Evolutionary conservation across 2,797 vertebrate species (phyloP), one percentile per base, ranked within the genome.

Genomic region (Sebastes minor): DNA sequence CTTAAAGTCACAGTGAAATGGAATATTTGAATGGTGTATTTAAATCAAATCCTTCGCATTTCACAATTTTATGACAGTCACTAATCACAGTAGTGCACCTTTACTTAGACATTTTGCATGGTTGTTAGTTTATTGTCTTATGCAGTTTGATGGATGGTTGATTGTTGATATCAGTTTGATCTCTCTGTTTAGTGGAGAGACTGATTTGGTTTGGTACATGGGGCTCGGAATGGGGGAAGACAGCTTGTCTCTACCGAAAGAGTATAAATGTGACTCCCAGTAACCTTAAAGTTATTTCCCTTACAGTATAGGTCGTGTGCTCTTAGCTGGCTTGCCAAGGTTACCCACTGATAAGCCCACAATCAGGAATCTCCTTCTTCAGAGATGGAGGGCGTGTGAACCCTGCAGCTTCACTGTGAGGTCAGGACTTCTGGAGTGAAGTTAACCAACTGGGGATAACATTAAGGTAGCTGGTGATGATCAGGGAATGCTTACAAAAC

Each of bases 1-100:
- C 18, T n/a, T 20, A 0, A 52, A 52, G 18, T 49, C 46, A 0
- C 46, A 52, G 46, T 0, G 46, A 52, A 52, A 52, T 0, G 2
- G 1, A 52, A 52, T n/a, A 52, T 52, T 52, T 52, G 46, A 52
- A 0, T 1, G 8, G 46, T 52, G 46, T 52, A 52, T 52, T 20
- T 49, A 49, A 49, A 49, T 49, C 46, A 9, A 20, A 4, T 20
- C 18, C 46, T 49, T 46, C 16, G 16, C 42, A 46, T 46, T 42
- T 42, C 38, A 0, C 14, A 42, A 42, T 22, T 33, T 12, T n/a
- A 2, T 32, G 9, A 65, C 62, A 65, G 22, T 38, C 35, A 52
- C 42, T 52, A 30, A 52, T 53, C 49, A 53, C 4, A 33, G 46
- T 32, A 33, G 13, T 68, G 11, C 7, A 32, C 1, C 8, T 5